Evolutionary conservation across 2,113 vertebrate genomes (phyloP).

Genomic region (Lepisosteus osseus): DNA sequence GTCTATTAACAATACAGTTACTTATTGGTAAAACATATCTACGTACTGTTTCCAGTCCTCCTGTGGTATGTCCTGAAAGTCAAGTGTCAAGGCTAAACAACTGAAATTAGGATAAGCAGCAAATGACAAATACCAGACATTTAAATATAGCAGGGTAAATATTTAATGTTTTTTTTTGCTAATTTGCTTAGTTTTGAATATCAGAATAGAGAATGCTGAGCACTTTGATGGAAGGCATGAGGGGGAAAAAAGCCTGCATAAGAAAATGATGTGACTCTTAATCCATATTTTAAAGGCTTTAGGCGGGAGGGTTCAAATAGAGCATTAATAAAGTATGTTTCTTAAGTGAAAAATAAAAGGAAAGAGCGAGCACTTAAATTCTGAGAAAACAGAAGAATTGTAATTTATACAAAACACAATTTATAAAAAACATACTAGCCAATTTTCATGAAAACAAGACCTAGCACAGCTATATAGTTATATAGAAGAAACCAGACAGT

Average conservation of each 20-base stretch:
- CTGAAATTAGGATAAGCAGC: slow-evolving; percentile 68
- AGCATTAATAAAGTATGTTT: neutral
- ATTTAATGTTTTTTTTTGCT: slow-evolving; percentile 29
- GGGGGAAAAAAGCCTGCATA: neutral
- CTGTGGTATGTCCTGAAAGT: slow-evolving; percentile 38
- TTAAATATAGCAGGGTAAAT: slow-evolving; percentile 65
- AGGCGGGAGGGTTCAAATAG: neutral
- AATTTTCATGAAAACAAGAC: too few species aligned
- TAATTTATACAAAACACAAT: too few species aligned
- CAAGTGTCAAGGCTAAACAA: slow-evolving; percentile 47
- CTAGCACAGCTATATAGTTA: too few species aligned
- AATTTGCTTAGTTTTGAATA: slow-evolving; percentile 61
- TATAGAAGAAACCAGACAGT: too few species aligned
- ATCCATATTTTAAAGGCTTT: slow-evolving; percentile 3
- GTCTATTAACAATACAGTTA: slow-evolving; percentile 62
- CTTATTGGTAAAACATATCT: slow-evolving; percentile 58
- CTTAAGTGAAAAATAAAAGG: neutral
- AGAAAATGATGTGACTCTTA: neutral
- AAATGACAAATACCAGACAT: slow-evolving; percentile 70
- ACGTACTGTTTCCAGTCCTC: slow-evolving; percentile 51
- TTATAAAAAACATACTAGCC: too few species aligned
- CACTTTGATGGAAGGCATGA: slow-evolving; percentile 44
- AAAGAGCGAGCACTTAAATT: neutral
- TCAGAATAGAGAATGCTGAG: slow-evolving; percentile 56
- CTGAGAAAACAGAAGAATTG: neutral